Base-by-base conservation (phyloP, 1,140 invertebrate species). In the Drosophila bocki region DNA sequence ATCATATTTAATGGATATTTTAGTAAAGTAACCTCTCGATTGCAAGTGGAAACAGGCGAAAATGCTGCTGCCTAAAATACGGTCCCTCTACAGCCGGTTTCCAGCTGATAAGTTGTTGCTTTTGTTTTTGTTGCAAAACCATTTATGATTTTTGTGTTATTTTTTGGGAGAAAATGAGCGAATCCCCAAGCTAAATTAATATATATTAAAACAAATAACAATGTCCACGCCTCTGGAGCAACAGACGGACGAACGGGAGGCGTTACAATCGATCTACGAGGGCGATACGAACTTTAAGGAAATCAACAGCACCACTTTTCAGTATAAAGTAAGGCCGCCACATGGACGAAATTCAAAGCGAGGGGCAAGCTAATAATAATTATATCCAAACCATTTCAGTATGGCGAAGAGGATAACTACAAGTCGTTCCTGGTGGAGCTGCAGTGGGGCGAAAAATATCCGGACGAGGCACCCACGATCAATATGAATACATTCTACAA, bases 401-500 rank as follows among this genome's bases (percentile, higher is more conserved):
- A 96, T 94, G 97, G 96, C 8, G 96, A 97, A 82, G 96, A 97
- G 82, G 96, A 97, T 67, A 94, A 95, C 69, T 92, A 94, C 9
- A 97, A 96, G 92, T 97, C 97, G 17, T 98, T 99, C 93, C 90
- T 99, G 45, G 90, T 99, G 56, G 98, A 99, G 94, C 95, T 99
- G 48, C 94, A 94, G 86, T 99, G 98, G 98, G 95, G 95, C 35
- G 94, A 95, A 7, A 95, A 95, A 59, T 99, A 99, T 93, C 98
- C 98, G 29, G 95, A 96, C 47, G 96, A 96, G 75, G 94, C 95
- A 78, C 98, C 98, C 37, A 93, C 90, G 9, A 95, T 99, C 45
- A 98, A 97, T 93, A 94, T 99, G 94, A 96, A 98, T 88, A 95
- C 97, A 33, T 99, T 99, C 94, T 99, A 98, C 91, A 99, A 99